Evolutionary conservation across 2,888 invertebrate species (phyloP).

Genomic region (Nymphalis urticae): DNA sequence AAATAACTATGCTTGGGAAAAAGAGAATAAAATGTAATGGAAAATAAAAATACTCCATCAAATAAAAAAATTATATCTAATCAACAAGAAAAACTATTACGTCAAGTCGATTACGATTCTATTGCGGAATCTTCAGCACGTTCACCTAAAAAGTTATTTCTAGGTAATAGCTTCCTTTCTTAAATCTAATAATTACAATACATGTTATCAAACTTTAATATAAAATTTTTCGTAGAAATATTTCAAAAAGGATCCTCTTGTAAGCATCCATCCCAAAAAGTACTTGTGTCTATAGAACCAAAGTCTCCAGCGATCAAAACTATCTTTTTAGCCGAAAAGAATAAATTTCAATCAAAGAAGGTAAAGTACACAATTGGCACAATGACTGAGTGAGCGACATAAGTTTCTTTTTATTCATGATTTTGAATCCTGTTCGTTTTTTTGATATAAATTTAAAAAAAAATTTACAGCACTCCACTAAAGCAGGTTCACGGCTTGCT

Average conservation of each 20-base stretch:
- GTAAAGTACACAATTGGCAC: conserved; percentile 42
- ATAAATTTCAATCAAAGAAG: conserved; percentile 57
- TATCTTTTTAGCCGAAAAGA: conserved; percentile 66
- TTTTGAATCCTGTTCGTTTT: too few relatives aligned
- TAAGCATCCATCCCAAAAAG: conserved; percentile 57
- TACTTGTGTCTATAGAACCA: conserved; percentile 66
- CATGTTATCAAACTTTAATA: background rate
- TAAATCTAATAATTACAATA: conserved; percentile 29
- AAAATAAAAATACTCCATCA: conserved; percentile 72
- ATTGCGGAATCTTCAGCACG: conserved; percentile 47
- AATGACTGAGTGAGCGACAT: background rate
- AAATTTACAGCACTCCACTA: conserved; percentile 60
- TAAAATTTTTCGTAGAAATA: conserved; percentile 55
- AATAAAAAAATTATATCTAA: conserved; percentile 67
- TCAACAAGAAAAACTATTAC: conserved; percentile 67
- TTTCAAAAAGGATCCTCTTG: conserved; percentile 52
- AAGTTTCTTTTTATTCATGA: background rate
- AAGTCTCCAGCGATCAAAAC: conserved; percentile 64
- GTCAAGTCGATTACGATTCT: conserved; percentile 62
- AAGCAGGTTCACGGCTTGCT: conserved; percentile 62
- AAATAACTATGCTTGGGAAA: conserved; percentile 67
- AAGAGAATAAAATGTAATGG: conserved; percentile 78
- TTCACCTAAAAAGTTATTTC: conserved; percentile 53
- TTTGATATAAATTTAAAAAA: background rate
- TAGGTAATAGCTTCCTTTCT: conserved; percentile 46